Conservation (phyloP, 2,888 invertebrate species). For the Julus scandinavius region DNA sequence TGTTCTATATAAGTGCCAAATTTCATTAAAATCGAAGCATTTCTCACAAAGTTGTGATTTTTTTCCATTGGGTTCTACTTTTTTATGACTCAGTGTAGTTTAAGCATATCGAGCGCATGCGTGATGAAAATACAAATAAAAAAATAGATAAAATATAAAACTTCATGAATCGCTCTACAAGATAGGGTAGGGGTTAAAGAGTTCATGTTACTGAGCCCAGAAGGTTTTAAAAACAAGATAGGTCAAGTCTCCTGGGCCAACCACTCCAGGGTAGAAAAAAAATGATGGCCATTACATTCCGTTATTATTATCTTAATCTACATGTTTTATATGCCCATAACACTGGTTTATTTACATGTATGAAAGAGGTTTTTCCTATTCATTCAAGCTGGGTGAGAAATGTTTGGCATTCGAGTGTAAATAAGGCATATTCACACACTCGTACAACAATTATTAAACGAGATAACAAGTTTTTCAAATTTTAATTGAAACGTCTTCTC, state of each 20-base stretch:
- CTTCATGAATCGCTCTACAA: constrained; percentile 18
- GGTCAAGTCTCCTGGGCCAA: constrained; percentile 28
- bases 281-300: constrained; percentile 40
- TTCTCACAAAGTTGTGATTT: too few relatives aligned
- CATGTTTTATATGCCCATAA: constrained; percentile 46
- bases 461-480: neutral
- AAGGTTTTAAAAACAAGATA: constrained; percentile 45
- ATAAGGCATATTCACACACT: constrained; percentile 14
- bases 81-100: neutral
- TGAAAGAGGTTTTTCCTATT: neutral
- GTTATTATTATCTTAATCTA: constrained; percentile 45
- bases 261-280: constrained; percentile 25
- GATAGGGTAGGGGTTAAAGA: constrained; percentile 26
- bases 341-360: constrained; percentile 45
- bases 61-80: too few relatives aligned
- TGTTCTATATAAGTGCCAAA: too few relatives aligned
- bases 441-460: neutral
- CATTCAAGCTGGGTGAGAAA: constrained; percentile 46
- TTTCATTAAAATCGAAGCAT: too few relatives aligned
- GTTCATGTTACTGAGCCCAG: constrained; percentile 20
- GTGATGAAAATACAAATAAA: neutral
- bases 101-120: neutral
- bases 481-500: neutral
- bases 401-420: constrained; percentile 3
- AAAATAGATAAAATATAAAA: neutral